Percentiles rank a stretch among this genome's conserved stretches.
Evolutionary conservation across 2,113 vertebrate genomes (phyloP).

Genomic region (Xenopus laevis): DNA sequence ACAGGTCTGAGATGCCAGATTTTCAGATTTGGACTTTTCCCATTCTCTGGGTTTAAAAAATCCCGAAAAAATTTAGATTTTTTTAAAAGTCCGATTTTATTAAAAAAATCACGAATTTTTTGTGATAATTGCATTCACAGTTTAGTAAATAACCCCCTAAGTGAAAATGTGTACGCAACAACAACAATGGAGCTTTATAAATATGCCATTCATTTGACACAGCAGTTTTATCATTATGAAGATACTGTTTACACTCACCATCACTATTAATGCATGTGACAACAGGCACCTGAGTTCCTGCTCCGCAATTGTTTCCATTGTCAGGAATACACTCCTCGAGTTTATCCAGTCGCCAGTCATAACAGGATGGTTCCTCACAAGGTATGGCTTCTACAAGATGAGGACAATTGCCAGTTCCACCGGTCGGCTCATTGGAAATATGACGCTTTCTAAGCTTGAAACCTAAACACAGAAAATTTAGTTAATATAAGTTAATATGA

Average conservation of each 20-base stretch:
- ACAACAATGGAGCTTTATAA: too few relatives aligned
- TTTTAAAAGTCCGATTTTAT: too few relatives aligned
- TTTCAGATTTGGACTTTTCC: too few relatives aligned
- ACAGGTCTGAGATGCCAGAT: too few relatives aligned
- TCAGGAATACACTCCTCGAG: constrained; percentile 82
- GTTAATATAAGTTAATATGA: background rate
- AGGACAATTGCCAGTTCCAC: constrained; percentile 82
- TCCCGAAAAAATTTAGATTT: too few relatives aligned
- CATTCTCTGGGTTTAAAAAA: too few relatives aligned
- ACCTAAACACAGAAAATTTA: constrained; percentile 61
- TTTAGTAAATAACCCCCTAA: too few relatives aligned
- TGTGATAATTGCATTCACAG: too few relatives aligned
- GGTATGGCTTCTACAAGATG: constrained; percentile 91
- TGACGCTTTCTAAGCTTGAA: constrained; percentile 86
- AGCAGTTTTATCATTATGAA: too few relatives aligned
- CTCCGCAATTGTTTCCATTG: constrained; percentile 75
- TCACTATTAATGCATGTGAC: constrained; percentile 80
- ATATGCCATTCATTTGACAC: too few relatives aligned
- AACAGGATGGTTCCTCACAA: constrained; percentile 89
- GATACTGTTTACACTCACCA: constrained; percentile 65
- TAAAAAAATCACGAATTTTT: too few relatives aligned
- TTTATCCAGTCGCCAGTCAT: constrained; percentile 73
- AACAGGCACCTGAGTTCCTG: constrained; percentile 73
- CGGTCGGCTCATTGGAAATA: constrained; percentile 79
- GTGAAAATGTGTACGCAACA: too few relatives aligned